Evolutionary conservation across 2,113 vertebrate species (phyloP), one percentile per base, ranked within the genome.

Genomic region (Ranitomeya variabilis): DNA sequence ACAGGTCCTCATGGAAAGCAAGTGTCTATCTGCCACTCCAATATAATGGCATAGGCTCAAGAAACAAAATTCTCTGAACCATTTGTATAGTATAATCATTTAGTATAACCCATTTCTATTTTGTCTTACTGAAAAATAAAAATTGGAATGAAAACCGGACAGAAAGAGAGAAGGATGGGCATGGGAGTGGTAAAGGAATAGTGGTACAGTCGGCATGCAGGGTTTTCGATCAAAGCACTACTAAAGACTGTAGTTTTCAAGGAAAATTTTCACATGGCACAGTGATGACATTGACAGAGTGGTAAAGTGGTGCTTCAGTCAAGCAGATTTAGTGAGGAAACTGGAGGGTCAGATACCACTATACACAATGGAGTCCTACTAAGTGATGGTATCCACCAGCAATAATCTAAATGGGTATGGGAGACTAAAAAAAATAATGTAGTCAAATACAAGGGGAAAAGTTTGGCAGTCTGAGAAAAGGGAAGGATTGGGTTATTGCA

Each of bases 131-230:
- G 18, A 83, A 54, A 51, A 45, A 45, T 13, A 1, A 57, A 54
- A 57, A n/a, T 21, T 16, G 21, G 10, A 1, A 23, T 60, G 79
- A 15, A 55, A 31, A 23, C 79, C 60, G 79, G 31, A 37, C 19
- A 66, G 62, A 37, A 66, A 83, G 21, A 52, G 31, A 67, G 62
- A 64, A 54, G 62, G 81, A 54, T 12, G 31, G 26, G 55, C 13
- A 83, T 83, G 82, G 21, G 13, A 16, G 21, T 2, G 21, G 26
- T 26, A n/a, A 64, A 18, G 21, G 62, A 15, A 31, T 18, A 60
- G 13, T 7, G 64, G 64, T 55, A 66, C 52, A 52, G 45, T 84
- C n/a, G 0, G 66, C 82, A 84, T 84, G 82, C 82, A 71, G 66
- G 23, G n/a, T 7, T 60, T 7, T 55, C n/a, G n/a, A 13, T 55